phyloP scores from a whole-genome alignment of 2,797 vertebrate species.

The Columba guinea region DNA sequence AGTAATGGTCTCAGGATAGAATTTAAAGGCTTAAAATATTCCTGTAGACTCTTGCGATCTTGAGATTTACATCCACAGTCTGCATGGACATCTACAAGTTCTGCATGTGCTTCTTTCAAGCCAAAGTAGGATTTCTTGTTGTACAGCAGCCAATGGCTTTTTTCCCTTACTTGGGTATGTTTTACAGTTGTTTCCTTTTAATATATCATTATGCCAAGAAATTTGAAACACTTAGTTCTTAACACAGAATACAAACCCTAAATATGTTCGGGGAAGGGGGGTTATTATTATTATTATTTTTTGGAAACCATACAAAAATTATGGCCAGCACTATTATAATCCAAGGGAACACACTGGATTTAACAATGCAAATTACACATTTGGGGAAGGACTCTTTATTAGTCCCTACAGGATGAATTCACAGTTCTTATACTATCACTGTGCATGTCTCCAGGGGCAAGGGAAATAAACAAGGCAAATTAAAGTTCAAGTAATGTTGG shows the following conservation, averaged over 20 bases:
- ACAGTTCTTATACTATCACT: background rate
- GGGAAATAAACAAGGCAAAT: background rate
- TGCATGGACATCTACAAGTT: background rate
- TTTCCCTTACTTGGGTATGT: background rate
- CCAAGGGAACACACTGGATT: background rate
- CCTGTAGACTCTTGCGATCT: background rate
- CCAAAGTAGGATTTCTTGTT: background rate
- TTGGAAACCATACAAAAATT: background rate
- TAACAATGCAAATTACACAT: background rate
- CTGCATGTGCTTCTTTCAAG: background rate
- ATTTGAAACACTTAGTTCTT: conserved; percentile 1
- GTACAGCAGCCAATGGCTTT: background rate
- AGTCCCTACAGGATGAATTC: background rate
- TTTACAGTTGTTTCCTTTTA: conserved; percentile 20
- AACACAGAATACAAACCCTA: background rate
- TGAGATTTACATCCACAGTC: background rate
- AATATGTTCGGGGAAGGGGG: background rate
- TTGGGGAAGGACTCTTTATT: background rate
- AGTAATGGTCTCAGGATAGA: background rate
- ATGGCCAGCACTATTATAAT: background rate
- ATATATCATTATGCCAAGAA: background rate
- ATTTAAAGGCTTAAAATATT: background rate
- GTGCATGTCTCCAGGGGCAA: background rate
- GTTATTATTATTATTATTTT: background rate
- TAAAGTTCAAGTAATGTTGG: background rate